phyloP scores from a whole-genome alignment of 2,797 vertebrate species.

The Coccyzus lansbergi region DNA sequence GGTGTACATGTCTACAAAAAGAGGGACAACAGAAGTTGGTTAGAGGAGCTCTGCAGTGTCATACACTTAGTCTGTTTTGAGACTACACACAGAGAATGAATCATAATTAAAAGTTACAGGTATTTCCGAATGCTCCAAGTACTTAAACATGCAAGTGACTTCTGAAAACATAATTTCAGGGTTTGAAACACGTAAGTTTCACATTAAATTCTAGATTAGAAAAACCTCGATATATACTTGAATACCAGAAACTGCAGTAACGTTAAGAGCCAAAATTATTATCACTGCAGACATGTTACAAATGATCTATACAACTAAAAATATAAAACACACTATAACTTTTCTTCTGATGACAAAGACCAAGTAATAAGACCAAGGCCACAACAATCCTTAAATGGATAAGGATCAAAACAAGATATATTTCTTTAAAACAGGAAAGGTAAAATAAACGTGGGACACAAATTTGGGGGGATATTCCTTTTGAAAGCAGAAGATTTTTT shows the following conservation, averaged over 20 bases:
- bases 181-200: neutral
- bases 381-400: neutral
- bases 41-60: neutral
- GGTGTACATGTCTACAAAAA: slow-evolving; percentile 89
- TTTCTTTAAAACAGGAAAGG: neutral
- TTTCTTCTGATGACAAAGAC: neutral
- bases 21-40: neutral
- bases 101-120: neutral
- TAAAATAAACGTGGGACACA: neutral
- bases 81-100: neutral
- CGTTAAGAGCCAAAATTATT: neutral
- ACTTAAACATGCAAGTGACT: neutral
- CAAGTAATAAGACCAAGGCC: neutral
- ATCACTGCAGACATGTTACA: neutral
- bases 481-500: neutral
- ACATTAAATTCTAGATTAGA: neutral
- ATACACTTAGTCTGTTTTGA: neutral
- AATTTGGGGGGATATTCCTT: neutral
- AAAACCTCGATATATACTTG: neutral
- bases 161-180: neutral
- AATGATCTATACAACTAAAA: neutral
- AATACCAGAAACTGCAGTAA: neutral
- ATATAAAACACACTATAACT: neutral
- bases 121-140: neutral
- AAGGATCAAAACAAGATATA: neutral